Conservation (phyloP, 1,140 invertebrate species). For the Triops longicaudatus region DNA sequence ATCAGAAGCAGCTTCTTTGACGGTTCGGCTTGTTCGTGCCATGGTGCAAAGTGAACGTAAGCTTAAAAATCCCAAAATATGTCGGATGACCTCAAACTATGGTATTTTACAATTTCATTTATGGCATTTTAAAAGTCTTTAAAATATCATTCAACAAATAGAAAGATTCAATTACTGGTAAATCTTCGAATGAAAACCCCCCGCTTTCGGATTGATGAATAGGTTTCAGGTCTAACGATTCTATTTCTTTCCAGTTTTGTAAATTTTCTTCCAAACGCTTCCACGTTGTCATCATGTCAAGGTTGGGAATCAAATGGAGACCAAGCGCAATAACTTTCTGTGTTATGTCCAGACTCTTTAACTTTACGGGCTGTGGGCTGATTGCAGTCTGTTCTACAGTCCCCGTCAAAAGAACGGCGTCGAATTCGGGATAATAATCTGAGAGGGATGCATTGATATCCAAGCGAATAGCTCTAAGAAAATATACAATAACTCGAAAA, state of each 20-base stretch:
- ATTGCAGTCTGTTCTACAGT: slow-evolving; percentile 34
- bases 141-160: neutral
- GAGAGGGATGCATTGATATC: slow-evolving; percentile 74
- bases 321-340: slow-evolving; percentile 25
- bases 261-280: neutral
- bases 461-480: slow-evolving; percentile 57
- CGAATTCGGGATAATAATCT: slow-evolving; percentile 80
- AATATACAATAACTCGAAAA: slow-evolving; percentile 28
- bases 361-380: neutral
- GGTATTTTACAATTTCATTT: slow-evolving; percentile 33
- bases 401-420: slow-evolving; percentile 68
- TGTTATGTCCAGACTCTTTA: neutral
- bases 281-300: neutral
- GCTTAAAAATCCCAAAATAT: slow-evolving; percentile 68
- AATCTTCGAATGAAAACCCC: slow-evolving; percentile 33
- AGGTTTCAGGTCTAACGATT: neutral
- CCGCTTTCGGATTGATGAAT: slow-evolving; percentile 26
- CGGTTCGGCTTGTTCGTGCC: slow-evolving; percentile 63
- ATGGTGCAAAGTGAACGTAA: slow-evolving; percentile 63
- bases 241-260: neutral
- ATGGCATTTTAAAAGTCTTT: slow-evolving; percentile 18
- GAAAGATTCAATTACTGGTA: slow-evolving; percentile 33
- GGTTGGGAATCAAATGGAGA: slow-evolving; percentile 21
- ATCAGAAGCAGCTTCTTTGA: slow-evolving; percentile 64
- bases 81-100: slow-evolving; percentile 60